These are phyloP conservation scores for Fragum whitleyi DNA, from an alignment of 2,888 invertebrate genomes.

Conservation along the genomic window DNA sequence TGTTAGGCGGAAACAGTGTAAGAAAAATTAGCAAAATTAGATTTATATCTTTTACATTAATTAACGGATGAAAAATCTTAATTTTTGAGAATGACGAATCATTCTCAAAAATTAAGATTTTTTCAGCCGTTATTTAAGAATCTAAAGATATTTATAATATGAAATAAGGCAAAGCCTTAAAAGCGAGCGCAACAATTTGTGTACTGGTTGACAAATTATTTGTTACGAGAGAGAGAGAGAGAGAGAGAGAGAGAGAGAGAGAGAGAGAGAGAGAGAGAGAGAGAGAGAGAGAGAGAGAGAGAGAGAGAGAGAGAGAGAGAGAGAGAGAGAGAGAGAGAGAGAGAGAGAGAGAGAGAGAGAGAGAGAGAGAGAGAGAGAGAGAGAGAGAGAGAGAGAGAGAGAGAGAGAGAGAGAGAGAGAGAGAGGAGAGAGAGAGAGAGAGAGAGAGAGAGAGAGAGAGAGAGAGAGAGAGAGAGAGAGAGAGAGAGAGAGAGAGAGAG, in stretches of 20 bases:
- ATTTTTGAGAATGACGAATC: too few relatives aligned
- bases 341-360: slow-evolving; percentile 32
- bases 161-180: too few relatives aligned
- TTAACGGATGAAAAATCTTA: too few relatives aligned
- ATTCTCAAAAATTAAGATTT: too few relatives aligned
- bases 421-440: neutral
- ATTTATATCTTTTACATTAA: too few relatives aligned
- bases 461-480: slow-evolving; percentile 6
- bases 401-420: slow-evolving; percentile 13
- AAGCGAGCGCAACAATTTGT: too few relatives aligned
- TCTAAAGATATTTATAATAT: too few relatives aligned
- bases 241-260: slow-evolving; percentile 23
- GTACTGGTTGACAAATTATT: too few relatives aligned
- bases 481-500: neutral
- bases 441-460: neutral
- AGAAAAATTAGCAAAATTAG: too few relatives aligned
- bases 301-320: neutral
- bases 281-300: slow-evolving; percentile 26
- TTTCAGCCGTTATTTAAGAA: too few relatives aligned
- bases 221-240: slow-evolving; percentile 22
- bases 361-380: slow-evolving; percentile 34
- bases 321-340: slow-evolving; percentile 38
- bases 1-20: too few relatives aligned
- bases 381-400: slow-evolving; percentile 39
- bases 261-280: slow-evolving; percentile 35